Base-by-base conservation (phyloP, 1,140 invertebrate genomes). In the Drosophila punjabiensis region DNA sequence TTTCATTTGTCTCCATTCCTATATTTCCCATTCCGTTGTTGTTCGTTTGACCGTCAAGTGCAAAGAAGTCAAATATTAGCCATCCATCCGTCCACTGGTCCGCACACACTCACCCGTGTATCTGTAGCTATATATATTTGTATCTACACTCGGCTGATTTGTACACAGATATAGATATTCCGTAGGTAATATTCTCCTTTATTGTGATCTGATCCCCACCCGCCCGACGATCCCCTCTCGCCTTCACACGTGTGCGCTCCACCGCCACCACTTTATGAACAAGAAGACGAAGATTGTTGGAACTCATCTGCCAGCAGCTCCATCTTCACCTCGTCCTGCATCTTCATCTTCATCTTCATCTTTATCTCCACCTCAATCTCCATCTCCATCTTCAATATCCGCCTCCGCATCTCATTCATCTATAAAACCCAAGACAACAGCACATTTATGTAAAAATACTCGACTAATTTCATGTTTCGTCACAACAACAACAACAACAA, bases 51-150 rank as follows among this genome's bases (percentile, higher is more conserved):
- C 37, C 73, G 47, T 70, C 86, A 88, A 89, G 85, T 75, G 75
- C 82, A 88, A 88, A 88, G 58, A 88, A 88, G 81, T 89, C 74
- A 88, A 89, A 88, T 69, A 79, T 68, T 76, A 82, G 61, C 76
- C 61, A 55, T 63, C 37, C 37, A 73, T 59, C 64, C 30, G 43
- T 20, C 39, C 43, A 59, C 16, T 58, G 37, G 20, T 24, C 18
- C 20, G 20, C 59, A 41, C 37, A 24, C 37, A 66, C 4, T 41
- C 28, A 52, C 30, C 30, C 16, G 52, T 20, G 41, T 20, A 35
- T 45, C 24, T 39, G 56, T 50, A 63, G 30, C 50, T 35, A 45
- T 33, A 33, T 52, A 50, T 14, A 43, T 61, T 43, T 74, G 70
- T 61, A 74, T 74, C 69, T 73, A 60, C 24, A 48, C 53, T 37